Evolutionary conservation across 1,140 invertebrate species (phyloP).

Genomic region (Drosophila funebris): DNA sequence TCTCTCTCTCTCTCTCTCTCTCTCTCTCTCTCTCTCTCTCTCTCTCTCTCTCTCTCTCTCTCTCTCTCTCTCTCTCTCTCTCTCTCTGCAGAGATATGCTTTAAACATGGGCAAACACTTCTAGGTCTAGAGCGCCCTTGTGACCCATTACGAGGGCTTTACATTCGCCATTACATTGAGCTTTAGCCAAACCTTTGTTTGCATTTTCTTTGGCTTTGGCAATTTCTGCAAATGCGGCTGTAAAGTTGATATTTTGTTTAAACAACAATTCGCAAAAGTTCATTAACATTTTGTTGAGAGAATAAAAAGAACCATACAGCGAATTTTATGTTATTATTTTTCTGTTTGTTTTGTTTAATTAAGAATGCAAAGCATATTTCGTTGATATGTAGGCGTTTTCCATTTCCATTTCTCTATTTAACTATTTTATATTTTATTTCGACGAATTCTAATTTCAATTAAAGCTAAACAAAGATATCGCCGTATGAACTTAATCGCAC

Average conservation of each 20-base stretch:
- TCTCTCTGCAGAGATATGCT: neutral
- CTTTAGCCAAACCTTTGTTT: constrained; percentile 1
- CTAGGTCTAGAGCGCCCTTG: constrained; percentile 35
- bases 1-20: neutral
- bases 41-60: neutral
- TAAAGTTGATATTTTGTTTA: constrained; percentile 56
- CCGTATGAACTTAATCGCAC: constrained; percentile 9
- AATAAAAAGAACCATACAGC: constrained; percentile 42
- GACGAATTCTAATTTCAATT: constrained; percentile 40
- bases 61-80: neutral
- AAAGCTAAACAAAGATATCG: constrained; percentile 26
- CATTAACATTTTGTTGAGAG: constrained; percentile 56
- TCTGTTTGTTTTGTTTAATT: constrained; percentile 41
- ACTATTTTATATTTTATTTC: constrained; percentile 11
- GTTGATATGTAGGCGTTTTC: constrained; percentile 27
- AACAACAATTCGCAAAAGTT: constrained; percentile 67
- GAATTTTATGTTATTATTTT: constrained; percentile 33
- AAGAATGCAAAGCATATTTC: constrained; percentile 49
- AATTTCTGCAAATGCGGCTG: constrained; percentile 58
- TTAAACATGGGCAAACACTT: constrained; percentile 36
- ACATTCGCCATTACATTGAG: constrained; percentile 1
- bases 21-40: neutral
- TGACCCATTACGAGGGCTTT: neutral
- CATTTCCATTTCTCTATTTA: constrained; percentile 1
- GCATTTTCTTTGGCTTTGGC: constrained; percentile 9